These are phyloP conservation scores for Ophioninae sp. DNA, from an alignment of 2,888 invertebrate genomes.

Conservation along the genomic window DNA sequence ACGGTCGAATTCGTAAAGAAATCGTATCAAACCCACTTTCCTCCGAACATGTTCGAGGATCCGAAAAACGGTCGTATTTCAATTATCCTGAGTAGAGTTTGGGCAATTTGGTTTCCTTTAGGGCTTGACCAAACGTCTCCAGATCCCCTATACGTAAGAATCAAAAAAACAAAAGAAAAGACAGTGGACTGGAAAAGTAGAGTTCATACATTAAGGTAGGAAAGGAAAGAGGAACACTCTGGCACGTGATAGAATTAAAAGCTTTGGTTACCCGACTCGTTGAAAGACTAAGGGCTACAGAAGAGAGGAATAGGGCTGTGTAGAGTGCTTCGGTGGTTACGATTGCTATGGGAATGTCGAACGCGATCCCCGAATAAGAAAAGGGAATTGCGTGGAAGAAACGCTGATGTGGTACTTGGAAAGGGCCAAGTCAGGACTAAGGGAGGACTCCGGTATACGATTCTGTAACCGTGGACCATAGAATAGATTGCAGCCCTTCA, in stretches of 20 bases:
- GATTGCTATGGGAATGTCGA: constrained; percentile 16
- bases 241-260: constrained; percentile 48
- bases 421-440: constrained; percentile 23
- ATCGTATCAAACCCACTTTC: neutral
- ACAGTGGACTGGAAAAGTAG: neutral
- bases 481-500: constrained; percentile 22
- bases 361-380: constrained; percentile 12
- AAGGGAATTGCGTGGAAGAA: constrained; percentile 49
- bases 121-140: neutral
- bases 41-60: neutral
- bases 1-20: neutral
- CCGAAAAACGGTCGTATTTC: neutral
- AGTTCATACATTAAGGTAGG: constrained; percentile 5
- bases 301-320: neutral
- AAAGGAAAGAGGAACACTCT: constrained; percentile 20
- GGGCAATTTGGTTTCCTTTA: constrained; percentile 1
- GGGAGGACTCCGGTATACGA: constrained; percentile 15
- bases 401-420: constrained; percentile 48
- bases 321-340: constrained; percentile 22
- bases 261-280: constrained; percentile 39
- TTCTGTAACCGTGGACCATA: constrained; percentile 4
- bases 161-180: neutral
- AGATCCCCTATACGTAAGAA: constrained; percentile 2
- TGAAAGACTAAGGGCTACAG: neutral
- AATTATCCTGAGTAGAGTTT: neutral